Evolutionary conservation across 2,888 invertebrate genomes (phyloP).

Genomic region (Drosophila nr. perissopoda): DNA sequence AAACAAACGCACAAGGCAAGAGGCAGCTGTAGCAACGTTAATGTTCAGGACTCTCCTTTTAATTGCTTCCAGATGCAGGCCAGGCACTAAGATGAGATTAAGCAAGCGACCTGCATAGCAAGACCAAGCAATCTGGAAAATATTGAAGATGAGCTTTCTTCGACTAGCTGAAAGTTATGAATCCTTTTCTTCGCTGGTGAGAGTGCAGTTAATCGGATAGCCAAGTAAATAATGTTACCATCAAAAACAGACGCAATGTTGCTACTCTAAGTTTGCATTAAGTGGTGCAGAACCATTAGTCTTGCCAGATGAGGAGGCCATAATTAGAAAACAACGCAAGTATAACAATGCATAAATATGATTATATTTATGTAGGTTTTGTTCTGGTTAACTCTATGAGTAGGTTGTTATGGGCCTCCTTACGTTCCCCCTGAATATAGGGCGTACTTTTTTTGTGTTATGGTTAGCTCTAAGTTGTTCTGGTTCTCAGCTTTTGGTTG

Average conservation of each 20-base stretch:
- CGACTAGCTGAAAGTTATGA: not conserved
- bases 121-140: not conserved
- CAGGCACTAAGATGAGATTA: slow-evolving; percentile 9
- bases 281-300: not conserved
- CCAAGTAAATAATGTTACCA: slow-evolving; percentile 1
- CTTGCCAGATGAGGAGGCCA: not conserved
- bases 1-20: slow-evolving; percentile 11
- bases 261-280: not conserved
- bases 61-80: slow-evolving; percentile 61
- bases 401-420: slow-evolving; percentile 6
- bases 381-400: slow-evolving; percentile 10
- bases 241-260: slow-evolving; percentile 4
- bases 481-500: slow-evolving; percentile 18
- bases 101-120: slow-evolving; percentile 9
- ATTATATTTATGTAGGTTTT: slow-evolving; percentile 5
- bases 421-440: slow-evolving; percentile 14
- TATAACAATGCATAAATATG: slow-evolving; percentile 4
- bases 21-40: slow-evolving; percentile 33
- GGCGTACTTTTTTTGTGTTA: slow-evolving; percentile 10
- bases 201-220: not conserved
- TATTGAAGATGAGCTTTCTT: not conserved
- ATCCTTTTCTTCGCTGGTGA: not conserved
- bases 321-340: slow-evolving; percentile 2
- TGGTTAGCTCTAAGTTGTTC: slow-evolving; percentile 23
- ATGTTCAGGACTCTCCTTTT: slow-evolving; percentile 64